phyloP scores from a whole-genome alignment of 2,888 invertebrate genomes.

The Pelosia muscerda region DNA sequence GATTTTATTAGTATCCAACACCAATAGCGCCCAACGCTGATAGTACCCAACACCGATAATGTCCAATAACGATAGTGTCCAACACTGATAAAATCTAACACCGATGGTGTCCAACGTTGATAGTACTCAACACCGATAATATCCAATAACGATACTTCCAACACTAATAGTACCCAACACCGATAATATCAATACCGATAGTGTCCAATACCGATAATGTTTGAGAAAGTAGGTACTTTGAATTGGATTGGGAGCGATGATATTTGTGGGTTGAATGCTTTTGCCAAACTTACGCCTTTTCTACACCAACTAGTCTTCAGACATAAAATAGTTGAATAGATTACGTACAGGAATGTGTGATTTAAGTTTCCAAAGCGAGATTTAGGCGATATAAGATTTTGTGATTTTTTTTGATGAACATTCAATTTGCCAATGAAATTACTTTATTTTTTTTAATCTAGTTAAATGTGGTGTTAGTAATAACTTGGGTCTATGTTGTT shows the following conservation, averaged over 20 bases:
- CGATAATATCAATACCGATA: no score
- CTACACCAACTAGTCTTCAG: constrained; percentile 23
- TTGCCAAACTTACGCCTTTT: constrained; percentile 1
- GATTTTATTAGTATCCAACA: not conserved
- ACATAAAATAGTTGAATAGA: constrained; percentile 20
- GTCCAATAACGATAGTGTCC: not conserved
- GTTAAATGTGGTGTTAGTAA: constrained; percentile 32
- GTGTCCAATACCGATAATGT: no score
- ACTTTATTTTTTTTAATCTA: constrained; percentile 15
- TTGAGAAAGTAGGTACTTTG: no score
- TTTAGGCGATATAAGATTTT: constrained; percentile 39
- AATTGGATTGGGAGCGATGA: not conserved
- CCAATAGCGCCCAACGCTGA: not conserved
- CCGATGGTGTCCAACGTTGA: no score
- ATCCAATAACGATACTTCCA: not conserved
- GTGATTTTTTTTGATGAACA: constrained; percentile 3
- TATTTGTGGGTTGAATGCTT: constrained; percentile 6
- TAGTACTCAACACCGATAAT: not conserved
- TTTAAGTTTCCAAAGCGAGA: constrained; percentile 46
- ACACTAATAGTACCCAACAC: not conserved
- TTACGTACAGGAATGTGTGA: constrained; percentile 40
- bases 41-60: not conserved
- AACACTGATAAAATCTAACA: not conserved
- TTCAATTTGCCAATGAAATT: constrained; percentile 15
- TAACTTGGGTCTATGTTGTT: constrained; percentile 61